Percentiles rank a stretch among this genome's conserved stretches.
Evolutionary conservation across 2,113 vertebrate species (phyloP).

Genomic region (Mus musculus): GRCm39 chr5:62157501-62158000

Average conservation of each 20-base stretch:
- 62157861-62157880: not conserved
- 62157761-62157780: not conserved
- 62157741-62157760: not conserved
- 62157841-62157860: not conserved
- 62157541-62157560: not conserved
- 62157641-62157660: not conserved
- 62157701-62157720: not conserved
- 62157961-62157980: not conserved
- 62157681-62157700: not conserved
- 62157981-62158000: too few species aligned
- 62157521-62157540: too few species aligned
- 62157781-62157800: not conserved
- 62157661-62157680: not conserved
- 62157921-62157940: fast-evolving
- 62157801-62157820: not conserved
- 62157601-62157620: not conserved
- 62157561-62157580: not conserved
- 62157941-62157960: not conserved
- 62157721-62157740: not conserved
- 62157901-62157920: not conserved
- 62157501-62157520: too few species aligned
- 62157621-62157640: not conserved
- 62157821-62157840: not conserved
- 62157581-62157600: not conserved
- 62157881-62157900: not conserved